Base-by-base conservation (phyloP, 2,113 vertebrate species). In the Columbina picui region DNA sequence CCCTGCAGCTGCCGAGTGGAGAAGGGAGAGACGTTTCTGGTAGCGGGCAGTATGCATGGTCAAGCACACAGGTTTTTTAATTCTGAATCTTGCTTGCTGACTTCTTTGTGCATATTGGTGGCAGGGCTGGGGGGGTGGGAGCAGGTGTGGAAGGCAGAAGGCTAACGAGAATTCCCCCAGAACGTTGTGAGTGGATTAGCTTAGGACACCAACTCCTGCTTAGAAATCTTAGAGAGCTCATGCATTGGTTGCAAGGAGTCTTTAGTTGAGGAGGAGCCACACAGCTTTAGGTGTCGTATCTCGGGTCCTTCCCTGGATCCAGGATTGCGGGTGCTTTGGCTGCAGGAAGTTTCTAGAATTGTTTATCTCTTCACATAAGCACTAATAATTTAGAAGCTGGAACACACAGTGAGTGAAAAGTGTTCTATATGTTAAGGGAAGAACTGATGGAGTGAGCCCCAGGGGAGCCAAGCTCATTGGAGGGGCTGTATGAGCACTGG, bases 51-150 rank as follows among this genome's bases (percentile, higher is more conserved):
- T 32, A 6, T 8, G 68, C 2, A 0, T 39, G 70, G 68, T 77
- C 61, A 75, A 68, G 67, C 20, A 14, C 88, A 80, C 75, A 32
- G 68, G 43, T 68, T 38, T 91, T 79, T 78, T 53, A 27, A 43
- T 63, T 80, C 83, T 89, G 56, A 78, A 61, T 84, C 90, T 95
- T 85, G 85, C 79, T 94, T 96, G 73, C 90, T 89, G 69, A 71
- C 76, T 94, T 89, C 77, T 89, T 82, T 94, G 75, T 96, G 82
- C n/a, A 18, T 92, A 27, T 80, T 68, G 64, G 75, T 95, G 75
- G 71, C 82, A 79, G 92, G 71, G 59, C 61, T 93, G 16, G 45
- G 77, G 29, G 2, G 43, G 41, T 67, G 53, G 84, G 89, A 91
- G 77, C 78, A 81, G 76, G 55, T 30, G 2, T 29, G 34, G 78